Evolutionary conservation across 2,797 vertebrate genomes (phyloP).

Genomic region (Bovichtus diacanthus): DNA sequence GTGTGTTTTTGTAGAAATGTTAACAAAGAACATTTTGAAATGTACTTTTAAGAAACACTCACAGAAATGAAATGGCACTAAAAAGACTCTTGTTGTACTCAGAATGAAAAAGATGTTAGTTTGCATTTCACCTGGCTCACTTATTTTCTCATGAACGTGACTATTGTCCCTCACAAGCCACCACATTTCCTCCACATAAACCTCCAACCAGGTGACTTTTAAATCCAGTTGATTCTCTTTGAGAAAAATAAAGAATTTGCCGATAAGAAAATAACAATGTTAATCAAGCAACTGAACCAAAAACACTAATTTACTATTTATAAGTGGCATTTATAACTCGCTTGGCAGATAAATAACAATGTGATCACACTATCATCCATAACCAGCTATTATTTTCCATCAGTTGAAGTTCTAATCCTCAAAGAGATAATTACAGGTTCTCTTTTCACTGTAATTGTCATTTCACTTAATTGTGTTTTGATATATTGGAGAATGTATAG

Average conservation of each 20-base stretch:
- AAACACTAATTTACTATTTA: conserved; percentile 58
- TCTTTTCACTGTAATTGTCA: conserved; percentile 68
- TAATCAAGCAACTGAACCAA: conserved; percentile 11
- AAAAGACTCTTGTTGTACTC: not conserved
- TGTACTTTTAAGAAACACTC: not conserved
- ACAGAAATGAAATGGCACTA: not conserved
- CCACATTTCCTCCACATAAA: not conserved
- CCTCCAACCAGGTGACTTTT: not conserved
- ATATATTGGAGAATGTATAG: conserved; percentile 67
- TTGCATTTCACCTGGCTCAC: not conserved
- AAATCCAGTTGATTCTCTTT: not conserved
- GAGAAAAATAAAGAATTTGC: conserved; percentile 13
- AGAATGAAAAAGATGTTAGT: not conserved
- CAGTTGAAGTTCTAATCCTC: conserved; percentile 56
- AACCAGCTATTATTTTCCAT: conserved; percentile 70
- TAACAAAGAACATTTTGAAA: not conserved
- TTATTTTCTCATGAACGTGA: not conserved
- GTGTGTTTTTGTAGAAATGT: not conserved
- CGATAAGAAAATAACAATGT: conserved; percentile 15
- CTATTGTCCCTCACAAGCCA: not conserved
- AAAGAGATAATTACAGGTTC: conserved; percentile 72
- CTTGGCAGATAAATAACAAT: conserved; percentile 63
- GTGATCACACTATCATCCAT: conserved; percentile 43
- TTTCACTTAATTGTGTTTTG: conserved; percentile 74
- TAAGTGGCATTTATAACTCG: conserved; percentile 47